Conservation (phyloP, 2,797 vertebrate species). For the Carduelis carduelis region DNA sequence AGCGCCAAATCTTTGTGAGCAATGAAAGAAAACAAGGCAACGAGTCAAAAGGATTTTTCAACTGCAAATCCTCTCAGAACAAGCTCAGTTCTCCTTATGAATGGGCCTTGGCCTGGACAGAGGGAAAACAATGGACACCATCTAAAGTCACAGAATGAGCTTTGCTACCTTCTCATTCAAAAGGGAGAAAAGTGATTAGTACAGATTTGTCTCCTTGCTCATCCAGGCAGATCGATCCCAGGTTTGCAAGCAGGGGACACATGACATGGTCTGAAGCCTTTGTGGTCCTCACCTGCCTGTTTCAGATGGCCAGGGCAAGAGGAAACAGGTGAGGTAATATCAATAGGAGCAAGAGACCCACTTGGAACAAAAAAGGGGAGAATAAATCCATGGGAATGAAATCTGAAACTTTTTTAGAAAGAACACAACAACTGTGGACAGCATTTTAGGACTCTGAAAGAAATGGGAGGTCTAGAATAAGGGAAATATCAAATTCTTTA, state of each 20-base stretch:
- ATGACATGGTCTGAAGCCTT: neutral
- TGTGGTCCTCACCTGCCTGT: neutral
- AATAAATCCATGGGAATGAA: neutral
- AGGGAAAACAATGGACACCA: neutral
- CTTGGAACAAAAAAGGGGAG: neutral
- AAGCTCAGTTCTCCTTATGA: neutral
- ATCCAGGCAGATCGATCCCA: neutral
- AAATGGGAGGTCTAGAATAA: neutral
- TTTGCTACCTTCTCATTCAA: neutral
- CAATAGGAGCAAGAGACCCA: neutral
- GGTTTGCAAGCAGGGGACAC: neutral
- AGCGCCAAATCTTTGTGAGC: neutral
- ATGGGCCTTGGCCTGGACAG: neutral
- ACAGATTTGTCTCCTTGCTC: neutral
- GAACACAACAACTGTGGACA: neutral
- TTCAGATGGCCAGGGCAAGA: neutral
- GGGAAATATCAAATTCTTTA: neutral
- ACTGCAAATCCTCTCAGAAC: neutral
- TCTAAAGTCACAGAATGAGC: neutral
- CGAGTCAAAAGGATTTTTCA: neutral
- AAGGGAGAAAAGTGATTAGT: neutral
- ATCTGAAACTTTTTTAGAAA: neutral
- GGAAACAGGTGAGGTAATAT: neutral
- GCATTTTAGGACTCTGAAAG: neutral
- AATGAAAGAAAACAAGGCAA: neutral